Evolutionary conservation across 2,113 vertebrate genomes (phyloP).

Genomic region (Dasyprocta punctata): DNA sequence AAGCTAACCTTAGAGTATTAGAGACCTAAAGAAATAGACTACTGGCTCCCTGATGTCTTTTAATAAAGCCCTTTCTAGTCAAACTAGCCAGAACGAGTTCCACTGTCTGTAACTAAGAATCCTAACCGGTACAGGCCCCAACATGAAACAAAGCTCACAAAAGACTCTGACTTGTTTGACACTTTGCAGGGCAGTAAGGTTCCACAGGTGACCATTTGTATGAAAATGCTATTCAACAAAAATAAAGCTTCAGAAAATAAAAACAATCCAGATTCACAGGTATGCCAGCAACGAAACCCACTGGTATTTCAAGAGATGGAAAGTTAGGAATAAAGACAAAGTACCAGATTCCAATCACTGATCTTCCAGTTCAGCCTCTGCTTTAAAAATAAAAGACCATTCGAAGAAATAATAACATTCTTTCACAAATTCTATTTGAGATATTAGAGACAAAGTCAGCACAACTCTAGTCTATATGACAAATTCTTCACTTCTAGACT

Average conservation of each 20-base stretch:
- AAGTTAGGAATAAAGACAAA: background rate
- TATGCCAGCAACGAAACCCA: background rate
- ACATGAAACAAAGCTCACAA: background rate
- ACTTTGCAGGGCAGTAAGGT: background rate
- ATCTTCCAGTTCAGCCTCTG: background rate
- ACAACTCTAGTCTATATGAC: background rate
- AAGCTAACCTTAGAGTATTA: background rate
- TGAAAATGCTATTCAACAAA: background rate
- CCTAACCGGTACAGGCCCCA: background rate
- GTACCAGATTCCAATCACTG: too few relatives aligned
- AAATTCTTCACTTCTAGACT: background rate
- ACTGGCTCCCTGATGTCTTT: background rate
- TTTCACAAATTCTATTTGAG: conserved; percentile 11
- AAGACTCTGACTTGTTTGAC: background rate
- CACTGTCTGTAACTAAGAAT: background rate
- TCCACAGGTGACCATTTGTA: background rate
- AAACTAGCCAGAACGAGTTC: background rate
- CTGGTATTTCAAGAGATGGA: background rate
- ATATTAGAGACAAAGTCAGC: background rate
- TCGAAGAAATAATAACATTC: background rate
- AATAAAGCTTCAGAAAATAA: background rate
- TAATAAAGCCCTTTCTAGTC: background rate
- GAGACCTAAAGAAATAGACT: background rate
- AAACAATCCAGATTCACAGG: background rate
- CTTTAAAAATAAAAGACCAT: background rate